A percentile compares a stretch with the other conserved stretches of the same genome.
Evolutionary conservation across 2,113 vertebrate genomes (phyloP).

Genomic region (Bettongia penicillata): DNA sequence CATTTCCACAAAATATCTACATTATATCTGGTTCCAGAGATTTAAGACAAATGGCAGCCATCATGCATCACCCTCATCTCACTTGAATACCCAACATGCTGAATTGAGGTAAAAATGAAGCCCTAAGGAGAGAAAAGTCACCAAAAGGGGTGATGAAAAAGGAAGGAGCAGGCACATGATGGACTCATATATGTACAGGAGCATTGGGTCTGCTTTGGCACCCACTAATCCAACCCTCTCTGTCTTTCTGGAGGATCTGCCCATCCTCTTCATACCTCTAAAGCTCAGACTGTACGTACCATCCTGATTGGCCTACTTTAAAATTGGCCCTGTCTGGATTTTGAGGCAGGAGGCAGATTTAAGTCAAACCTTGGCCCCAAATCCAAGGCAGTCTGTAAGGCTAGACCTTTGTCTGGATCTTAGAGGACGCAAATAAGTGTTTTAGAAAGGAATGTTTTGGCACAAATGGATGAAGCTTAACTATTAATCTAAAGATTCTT

Average conservation of each 20-base stretch:
- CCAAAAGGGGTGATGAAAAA: too few species aligned
- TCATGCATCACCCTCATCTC: not conserved
- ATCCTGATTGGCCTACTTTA: not conserved
- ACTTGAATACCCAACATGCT: not conserved
- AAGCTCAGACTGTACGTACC: not conserved
- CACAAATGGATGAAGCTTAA: not conserved
- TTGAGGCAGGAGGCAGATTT: not conserved
- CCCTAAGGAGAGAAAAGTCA: not conserved
- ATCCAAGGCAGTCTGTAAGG: not conserved
- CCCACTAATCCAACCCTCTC: not conserved
- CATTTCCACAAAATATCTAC: not conserved
- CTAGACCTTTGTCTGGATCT: not conserved
- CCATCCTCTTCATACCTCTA: not conserved
- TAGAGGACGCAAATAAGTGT: not conserved
- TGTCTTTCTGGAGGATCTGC: not conserved
- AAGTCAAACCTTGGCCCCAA: not conserved
- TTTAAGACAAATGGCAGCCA: not conserved
- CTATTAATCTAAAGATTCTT: not conserved
- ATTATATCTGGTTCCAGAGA: not conserved
- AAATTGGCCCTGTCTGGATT: not conserved
- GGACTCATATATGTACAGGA: not conserved
- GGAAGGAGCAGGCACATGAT: not conserved
- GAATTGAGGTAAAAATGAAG: not conserved
- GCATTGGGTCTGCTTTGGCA: not conserved
- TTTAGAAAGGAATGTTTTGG: not conserved